Percentiles rank a stretch among this genome's conserved stretches.
Evolutionary conservation across 2,113 vertebrate species (phyloP).

Genomic region (Callaeas wilsoni): DNA sequence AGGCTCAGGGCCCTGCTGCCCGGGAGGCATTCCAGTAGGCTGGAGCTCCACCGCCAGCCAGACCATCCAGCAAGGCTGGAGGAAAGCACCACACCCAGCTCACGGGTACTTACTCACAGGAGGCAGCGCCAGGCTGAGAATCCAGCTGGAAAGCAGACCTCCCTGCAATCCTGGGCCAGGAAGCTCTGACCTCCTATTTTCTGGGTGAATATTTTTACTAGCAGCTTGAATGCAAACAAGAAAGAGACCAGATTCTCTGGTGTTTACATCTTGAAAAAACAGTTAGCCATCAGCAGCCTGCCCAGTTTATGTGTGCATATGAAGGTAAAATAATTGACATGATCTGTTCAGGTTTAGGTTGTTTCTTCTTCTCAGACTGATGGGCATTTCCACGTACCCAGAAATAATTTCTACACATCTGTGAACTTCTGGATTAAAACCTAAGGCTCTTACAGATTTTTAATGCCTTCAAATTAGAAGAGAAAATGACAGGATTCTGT

Average conservation of each 20-base stretch:
- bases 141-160: not conserved
- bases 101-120: fast-evolving
- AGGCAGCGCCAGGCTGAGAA: not conserved
- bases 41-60: not conserved
- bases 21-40: fast-evolving
- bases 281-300: not conserved
- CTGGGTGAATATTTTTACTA: not conserved
- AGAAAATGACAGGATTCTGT: not conserved
- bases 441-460: not conserved
- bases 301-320: not conserved
- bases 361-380: not conserved
- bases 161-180: not conserved
- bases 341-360: not conserved
- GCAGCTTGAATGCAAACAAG: not conserved
- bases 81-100: not conserved
- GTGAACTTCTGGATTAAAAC: not conserved
- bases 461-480: not conserved
- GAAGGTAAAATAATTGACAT: not conserved
- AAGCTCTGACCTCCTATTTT: not conserved
- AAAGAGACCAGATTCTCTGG: not conserved
- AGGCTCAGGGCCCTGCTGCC: not conserved
- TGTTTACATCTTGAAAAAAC: not conserved
- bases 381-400: not conserved
- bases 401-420: not conserved
- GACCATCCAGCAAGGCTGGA: not conserved